These are phyloP conservation scores for Sula dactylatra DNA, from an alignment of 2,113 vertebrate genomes.

Conservation along the genomic window DNA sequence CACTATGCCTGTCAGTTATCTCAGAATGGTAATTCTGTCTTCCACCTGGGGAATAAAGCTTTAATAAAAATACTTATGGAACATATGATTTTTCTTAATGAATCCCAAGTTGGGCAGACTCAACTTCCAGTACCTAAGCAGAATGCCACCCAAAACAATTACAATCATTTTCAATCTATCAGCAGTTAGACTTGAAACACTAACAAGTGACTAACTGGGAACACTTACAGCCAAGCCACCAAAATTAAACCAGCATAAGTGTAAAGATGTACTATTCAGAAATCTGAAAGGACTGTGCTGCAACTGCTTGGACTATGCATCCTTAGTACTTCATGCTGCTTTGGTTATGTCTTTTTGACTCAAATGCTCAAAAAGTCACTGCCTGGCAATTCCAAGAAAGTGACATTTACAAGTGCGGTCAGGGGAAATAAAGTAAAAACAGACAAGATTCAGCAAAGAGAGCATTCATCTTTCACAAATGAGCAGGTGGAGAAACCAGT, in stretches of 20 bases:
- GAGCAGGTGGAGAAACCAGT: slow-evolving; percentile 5
- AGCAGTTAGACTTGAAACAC: background rate
- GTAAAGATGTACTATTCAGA: background rate
- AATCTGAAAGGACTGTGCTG: background rate
- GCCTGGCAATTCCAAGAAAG: background rate
- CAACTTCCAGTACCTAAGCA: background rate
- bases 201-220: background rate
- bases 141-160: background rate
- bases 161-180: background rate
- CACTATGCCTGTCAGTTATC: slow-evolving; percentile 33
- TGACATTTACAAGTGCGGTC: background rate
- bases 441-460: background rate
- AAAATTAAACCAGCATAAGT: background rate
- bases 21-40: slow-evolving; percentile 16
- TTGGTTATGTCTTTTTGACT: background rate
- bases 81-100: background rate
- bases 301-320: background rate
- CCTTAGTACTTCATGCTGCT: background rate
- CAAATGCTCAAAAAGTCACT: background rate
- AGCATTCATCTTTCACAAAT: background rate
- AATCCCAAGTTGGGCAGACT: background rate
- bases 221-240: background rate
- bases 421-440: background rate
- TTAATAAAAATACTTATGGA: slow-evolving; percentile 58
- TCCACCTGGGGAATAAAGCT: slow-evolving; percentile 28